phyloP scores from a whole-genome alignment of 2,113 vertebrate species.

The Eretmochelys imbricata region DNA sequence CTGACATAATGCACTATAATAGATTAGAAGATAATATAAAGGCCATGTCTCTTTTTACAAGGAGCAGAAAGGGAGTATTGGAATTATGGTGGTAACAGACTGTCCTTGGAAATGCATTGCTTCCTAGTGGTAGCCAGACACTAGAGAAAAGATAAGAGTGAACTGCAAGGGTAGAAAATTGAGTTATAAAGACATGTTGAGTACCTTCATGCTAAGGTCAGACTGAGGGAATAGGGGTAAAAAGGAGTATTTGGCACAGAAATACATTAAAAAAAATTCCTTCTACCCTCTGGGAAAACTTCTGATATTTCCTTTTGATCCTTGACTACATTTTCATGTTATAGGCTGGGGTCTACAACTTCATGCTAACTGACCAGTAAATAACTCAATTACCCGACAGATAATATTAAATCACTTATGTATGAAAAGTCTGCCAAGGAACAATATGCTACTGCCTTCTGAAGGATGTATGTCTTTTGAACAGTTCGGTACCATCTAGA shows the following conservation, averaged over 20 bases:
- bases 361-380: neutral
- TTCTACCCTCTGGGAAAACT: neutral
- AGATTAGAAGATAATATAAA: neutral
- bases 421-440: neutral
- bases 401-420: constrained; percentile 13
- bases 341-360: neutral
- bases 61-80: neutral
- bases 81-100: neutral
- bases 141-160: neutral
- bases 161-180: neutral
- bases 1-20: neutral
- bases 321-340: neutral
- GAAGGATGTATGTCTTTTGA: neutral
- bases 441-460: neutral
- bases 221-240: neutral
- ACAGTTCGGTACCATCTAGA: constrained; percentile 9
- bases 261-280: neutral
- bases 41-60: neutral
- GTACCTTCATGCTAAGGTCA: neutral
- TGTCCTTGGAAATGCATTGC: neutral
- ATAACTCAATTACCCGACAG: neutral
- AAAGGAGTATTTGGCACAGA: neutral
- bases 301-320: no score
- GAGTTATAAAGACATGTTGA: neutral
- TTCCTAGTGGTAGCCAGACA: neutral